phyloP scores from a whole-genome alignment of 2,113 vertebrate genomes.

The Chelonoidis abingdonii region DNA sequence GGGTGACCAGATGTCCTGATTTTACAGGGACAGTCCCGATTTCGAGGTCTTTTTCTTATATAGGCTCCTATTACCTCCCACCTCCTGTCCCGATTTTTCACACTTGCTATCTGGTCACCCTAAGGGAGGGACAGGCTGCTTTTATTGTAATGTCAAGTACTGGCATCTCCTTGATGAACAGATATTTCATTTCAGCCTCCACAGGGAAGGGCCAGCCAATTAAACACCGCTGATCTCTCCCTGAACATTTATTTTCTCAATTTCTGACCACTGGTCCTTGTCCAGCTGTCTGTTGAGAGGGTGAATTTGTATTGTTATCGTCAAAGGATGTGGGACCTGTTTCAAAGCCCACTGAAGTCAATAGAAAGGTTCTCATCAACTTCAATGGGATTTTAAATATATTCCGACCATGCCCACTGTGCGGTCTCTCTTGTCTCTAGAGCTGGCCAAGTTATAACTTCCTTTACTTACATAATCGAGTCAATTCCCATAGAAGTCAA shows the following conservation, averaged over 20 bases:
- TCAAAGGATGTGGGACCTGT: background rate
- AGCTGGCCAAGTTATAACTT: background rate
- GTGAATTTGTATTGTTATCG: background rate
- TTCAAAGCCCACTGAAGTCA: background rate
- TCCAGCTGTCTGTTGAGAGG: background rate
- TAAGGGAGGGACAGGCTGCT: background rate
- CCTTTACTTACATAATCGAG: background rate
- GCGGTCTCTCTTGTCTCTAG: background rate
- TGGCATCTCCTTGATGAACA: background rate
- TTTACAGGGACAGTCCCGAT: no score
- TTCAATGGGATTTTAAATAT: background rate
- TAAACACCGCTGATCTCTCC: background rate
- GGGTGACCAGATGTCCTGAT: no score
- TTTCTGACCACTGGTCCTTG: background rate
- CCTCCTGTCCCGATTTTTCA: no score
- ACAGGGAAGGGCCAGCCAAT: background rate
- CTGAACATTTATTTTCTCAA: background rate
- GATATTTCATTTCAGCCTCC: background rate
- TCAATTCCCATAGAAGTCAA: background rate
- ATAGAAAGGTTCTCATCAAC: background rate
- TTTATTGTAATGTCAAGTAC: background rate
- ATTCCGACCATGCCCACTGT: background rate
- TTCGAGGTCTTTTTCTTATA: no score
- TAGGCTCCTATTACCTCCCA: no score
- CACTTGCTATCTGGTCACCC: no score